Base-by-base conservation (phyloP, 1,140 invertebrate genomes). In the Drosophila tristis region DNA sequence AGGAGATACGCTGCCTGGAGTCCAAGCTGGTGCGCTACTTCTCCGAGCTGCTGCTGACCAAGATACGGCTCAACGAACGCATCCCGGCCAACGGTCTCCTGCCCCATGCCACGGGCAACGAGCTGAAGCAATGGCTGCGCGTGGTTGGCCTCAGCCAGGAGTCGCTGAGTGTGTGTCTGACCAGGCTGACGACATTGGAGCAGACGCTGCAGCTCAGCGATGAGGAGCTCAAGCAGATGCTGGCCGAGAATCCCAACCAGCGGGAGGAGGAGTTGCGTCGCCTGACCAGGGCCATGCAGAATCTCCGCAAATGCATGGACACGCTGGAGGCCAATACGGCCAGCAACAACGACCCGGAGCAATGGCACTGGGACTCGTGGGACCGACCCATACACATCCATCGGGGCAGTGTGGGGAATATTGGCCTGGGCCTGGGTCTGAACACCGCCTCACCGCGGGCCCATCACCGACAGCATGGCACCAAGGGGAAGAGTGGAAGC, bases 341-440 rank as follows among this genome's bases (percentile, higher is more conserved):
- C 8, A 84, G 85, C 42, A 92, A 87, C 26, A 92, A 91, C 58
- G 93, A 93, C 51, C 75, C 87, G 23, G 80, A 86, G 67, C 95
- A 95, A 48, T 93, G 99, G 61, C 97, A 97, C 92, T 98, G 98
- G 98, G 97, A 98, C 92, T 98, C 97, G 1, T 98, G 97, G 97
- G 97, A 98, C 91, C 92, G 94, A 13, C 94, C 94, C 78, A 85
- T 89, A 62, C 90, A 90, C 44, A 64, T 72, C n/a, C 79, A 91
- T 68, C 85, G 84, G 16, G 80, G 89, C 31, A 92, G 86, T 62
- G 59, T 89, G 25, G 81, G 85, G 5, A 91, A 90, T 44, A 90
- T 89, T 57, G 89, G 80, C 5, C 31, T 72, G 48, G 80, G 79
- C 0, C 39, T 78, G 20, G 67, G 66, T 13, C 42, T 74, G 2